Conservation (phyloP, 2,113 vertebrate species). For the Tylochromis polylepis region DNA sequence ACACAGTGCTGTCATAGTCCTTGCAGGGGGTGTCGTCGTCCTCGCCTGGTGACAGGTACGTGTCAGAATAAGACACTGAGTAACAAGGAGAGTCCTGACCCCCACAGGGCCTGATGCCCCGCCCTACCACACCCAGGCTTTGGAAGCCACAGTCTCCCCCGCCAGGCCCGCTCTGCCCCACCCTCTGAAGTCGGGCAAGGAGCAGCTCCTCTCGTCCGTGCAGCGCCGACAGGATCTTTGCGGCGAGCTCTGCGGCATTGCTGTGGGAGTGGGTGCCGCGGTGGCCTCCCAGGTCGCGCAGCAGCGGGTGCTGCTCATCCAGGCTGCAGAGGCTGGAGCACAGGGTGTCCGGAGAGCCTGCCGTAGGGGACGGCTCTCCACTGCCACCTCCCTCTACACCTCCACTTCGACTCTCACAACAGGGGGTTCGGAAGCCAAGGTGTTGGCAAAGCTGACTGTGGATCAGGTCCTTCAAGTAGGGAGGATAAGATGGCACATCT, state of each 20-base stretch:
- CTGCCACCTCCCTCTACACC: constrained; percentile 79
- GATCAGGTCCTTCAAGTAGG: constrained; percentile 85
- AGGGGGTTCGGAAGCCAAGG: constrained; percentile 74
- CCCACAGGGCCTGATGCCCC: constrained; percentile 69
- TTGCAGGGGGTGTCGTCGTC: constrained; percentile 84
- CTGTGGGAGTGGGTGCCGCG: constrained; percentile 63
- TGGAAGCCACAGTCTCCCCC: constrained; percentile 82
- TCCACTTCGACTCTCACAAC: constrained; percentile 69
- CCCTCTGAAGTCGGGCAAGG: constrained; percentile 81
- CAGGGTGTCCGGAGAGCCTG: constrained; percentile 88
- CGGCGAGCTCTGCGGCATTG: constrained; percentile 80
- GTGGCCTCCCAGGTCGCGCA: constrained; percentile 71
- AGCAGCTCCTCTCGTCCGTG: constrained; percentile 81
- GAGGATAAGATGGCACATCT: constrained; percentile 75
- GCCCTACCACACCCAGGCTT: constrained; percentile 75
- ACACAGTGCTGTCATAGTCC: constrained; percentile 77
- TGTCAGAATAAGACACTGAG: constrained; percentile 84
- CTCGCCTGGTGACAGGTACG: constrained; percentile 83
- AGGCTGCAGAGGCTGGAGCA: constrained; percentile 96
- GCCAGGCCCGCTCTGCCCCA: constrained; percentile 66
- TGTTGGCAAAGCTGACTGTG: constrained; percentile 83
- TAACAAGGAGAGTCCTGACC: constrained; percentile 83
- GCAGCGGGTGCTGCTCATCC: constrained; percentile 83
- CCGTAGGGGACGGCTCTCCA: constrained; percentile 83
- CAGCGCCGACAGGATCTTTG: constrained; percentile 85